phyloP scores from a whole-genome alignment of 2,888 invertebrate species.

The Heliconius ethilla region DNA sequence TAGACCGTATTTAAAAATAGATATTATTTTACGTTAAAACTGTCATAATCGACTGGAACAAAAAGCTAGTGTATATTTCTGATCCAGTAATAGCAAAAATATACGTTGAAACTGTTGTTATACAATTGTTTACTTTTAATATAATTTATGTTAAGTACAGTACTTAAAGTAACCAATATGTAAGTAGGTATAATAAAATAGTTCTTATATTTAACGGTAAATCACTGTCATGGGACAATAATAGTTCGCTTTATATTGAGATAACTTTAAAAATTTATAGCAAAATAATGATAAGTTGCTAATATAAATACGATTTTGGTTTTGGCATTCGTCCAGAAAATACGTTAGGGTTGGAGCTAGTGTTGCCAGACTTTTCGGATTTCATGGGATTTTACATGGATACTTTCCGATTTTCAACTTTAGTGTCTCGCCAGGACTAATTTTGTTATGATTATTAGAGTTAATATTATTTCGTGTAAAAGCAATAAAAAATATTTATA shows the following conservation, averaged over 20 bases:
- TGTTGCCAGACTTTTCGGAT: neutral
- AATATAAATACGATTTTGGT: constrained; percentile 27
- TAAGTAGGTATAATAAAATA: constrained; percentile 2
- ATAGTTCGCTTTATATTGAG: constrained; percentile 17
- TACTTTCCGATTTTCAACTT: neutral
- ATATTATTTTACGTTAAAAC: constrained; percentile 12
- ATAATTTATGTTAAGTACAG: neutral
- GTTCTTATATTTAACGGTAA: constrained; percentile 47
- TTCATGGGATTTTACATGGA: neutral
- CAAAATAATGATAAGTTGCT: constrained; percentile 29
- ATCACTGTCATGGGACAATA: constrained; percentile 10
- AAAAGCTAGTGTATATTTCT: constrained; percentile 8
- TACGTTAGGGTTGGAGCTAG: neutral
- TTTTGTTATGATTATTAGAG: too few relatives aligned
- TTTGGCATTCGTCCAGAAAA: constrained; percentile 32
- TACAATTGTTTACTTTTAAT: neutral
- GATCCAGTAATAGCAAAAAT: neutral
- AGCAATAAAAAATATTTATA: too few relatives aligned
- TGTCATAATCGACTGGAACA: constrained; percentile 10
- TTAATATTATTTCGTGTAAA: too few relatives aligned
- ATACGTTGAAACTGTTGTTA: neutral
- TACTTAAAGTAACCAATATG: neutral
- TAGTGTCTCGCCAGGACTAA: neutral
- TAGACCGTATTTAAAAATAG: constrained; percentile 15
- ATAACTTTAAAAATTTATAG: constrained; percentile 27